These are phyloP conservation scores for Bombus vancouverensis DNA, from an alignment of 1,140 invertebrate genomes.

Conservation along the genomic window DNA sequence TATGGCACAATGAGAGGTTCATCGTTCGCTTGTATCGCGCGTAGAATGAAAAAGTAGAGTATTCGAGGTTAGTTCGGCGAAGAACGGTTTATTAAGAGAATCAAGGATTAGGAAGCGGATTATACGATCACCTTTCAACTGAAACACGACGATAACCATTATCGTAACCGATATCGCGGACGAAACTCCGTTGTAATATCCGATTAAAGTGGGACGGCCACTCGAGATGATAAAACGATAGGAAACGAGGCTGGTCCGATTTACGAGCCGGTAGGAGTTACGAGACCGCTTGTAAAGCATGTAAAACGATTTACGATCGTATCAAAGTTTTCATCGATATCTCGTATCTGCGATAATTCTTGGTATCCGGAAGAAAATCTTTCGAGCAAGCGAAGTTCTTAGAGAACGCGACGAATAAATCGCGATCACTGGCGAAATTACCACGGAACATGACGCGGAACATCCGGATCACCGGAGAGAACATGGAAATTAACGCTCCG, in stretches of 20 bases:
- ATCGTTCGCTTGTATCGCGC: no score
- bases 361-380: neutral
- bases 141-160: constrained; percentile 1
- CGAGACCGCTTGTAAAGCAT: constrained; percentile 18
- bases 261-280: constrained; percentile 27
- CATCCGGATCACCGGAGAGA: no score
- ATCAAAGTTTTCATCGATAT: neutral
- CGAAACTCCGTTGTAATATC: neutral
- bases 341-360: neutral
- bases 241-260: constrained; percentile 22
- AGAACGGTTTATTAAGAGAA: no score
- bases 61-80: no score
- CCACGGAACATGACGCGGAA: no score
- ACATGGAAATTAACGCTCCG: no score
- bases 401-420: no score
- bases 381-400: neutral
- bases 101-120: no score
- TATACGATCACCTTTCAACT: no score
- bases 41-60: no score
- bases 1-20: no score
- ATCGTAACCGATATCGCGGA: constrained; percentile 16
- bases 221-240: constrained; percentile 3
- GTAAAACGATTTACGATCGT: constrained; percentile 33
- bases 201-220: constrained; percentile 15
- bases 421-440: no score